Evolutionary conservation across 1,140 invertebrate species (phyloP), one percentile per base, ranked within the genome.

Genomic region (Agrypnia vestita): DNA sequence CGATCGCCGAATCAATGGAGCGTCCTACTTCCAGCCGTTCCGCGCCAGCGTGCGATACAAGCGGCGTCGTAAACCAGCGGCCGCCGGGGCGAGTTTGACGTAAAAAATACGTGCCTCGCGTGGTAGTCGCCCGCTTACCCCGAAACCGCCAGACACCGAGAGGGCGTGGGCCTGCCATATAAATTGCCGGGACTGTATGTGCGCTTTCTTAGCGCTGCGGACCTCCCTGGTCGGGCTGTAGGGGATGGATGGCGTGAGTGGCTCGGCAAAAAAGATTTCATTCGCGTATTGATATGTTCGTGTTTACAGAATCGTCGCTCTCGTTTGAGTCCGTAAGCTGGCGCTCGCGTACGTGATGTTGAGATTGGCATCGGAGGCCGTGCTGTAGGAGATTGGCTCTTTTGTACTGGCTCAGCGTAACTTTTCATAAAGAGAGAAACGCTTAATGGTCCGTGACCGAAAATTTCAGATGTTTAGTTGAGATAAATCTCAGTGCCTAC

Each of bases 61-160:
- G 72, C 8, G 72, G 56, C 78, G 59, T 80, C 78, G 71, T 80
- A 80, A 80, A 75, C 3, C 55, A 75, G 61, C 78, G 78, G 72
- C 46, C 53, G 44, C 78, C 55, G 62, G 78, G 71, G 78, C 25
- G n/a, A n/a, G 67, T 51, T 59, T 62, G 49, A 59, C 78, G 49
- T 80, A 80, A 80, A 80, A 80, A 80, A 76, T 80, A 80, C 78
- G 78, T 80, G 78, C 71, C 17, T 71, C 44, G 78, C 46, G 71
- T 80, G 59, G 55, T 67, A 80, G 78, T 80, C 11, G 78, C 43
- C 51, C 71, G 69, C 56, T 80, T 80, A 80, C 15, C 49, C 49
- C 11, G 25, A 21, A 62, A 17, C 17, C 17, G 59, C 59, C 59
- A 62, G 59, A 62, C 25, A 62, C 59, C n/a, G 46, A 69, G 44